Conservation (phyloP, 2,797 vertebrate species). For the Danio aesculapii region DNA sequence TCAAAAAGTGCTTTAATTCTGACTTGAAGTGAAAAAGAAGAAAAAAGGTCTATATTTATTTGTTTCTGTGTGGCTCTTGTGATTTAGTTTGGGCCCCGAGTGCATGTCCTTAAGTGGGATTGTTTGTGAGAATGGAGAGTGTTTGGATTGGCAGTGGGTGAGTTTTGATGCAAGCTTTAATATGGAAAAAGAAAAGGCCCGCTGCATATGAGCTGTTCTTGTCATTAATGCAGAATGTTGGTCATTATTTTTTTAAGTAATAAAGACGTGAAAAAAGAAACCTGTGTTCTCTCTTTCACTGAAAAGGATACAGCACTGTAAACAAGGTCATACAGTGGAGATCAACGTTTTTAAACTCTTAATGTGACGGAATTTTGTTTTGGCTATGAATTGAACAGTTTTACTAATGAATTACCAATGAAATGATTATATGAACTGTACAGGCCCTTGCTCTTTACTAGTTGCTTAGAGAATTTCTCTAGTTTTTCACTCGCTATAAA, state of each 20-base stretch:
- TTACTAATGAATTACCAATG: no score
- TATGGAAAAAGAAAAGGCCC: conserved; percentile 35
- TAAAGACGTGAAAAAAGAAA: conserved; percentile 54
- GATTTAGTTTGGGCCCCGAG: conserved; percentile 4
- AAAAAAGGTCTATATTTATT: conserved; percentile 46
- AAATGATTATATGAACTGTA: no score
- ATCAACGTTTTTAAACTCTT: no score
- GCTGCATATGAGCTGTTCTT: conserved; percentile 46
- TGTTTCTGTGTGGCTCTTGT: conserved; percentile 18
- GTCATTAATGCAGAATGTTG: conserved; percentile 56
- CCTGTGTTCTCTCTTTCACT: background rate
- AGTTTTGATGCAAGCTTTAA: conserved; percentile 33
- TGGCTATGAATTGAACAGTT: no score
- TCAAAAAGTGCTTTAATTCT: conserved; percentile 48
- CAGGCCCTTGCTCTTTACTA: no score
- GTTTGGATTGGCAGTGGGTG: conserved; percentile 1
- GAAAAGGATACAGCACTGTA: background rate
- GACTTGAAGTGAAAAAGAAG: conserved; percentile 34
- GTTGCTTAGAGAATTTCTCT: no score
- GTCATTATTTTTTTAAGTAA: conserved; percentile 65
- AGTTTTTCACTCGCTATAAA: no score
- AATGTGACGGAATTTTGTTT: no score
- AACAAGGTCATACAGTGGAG: background rate
- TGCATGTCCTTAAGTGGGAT: conserved; percentile 20
- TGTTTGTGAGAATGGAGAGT: conserved; percentile 26